These are phyloP conservation scores for Polypterus senegalus DNA, from an alignment of 2,113 vertebrate genomes.

Conservation along the genomic window DNA sequence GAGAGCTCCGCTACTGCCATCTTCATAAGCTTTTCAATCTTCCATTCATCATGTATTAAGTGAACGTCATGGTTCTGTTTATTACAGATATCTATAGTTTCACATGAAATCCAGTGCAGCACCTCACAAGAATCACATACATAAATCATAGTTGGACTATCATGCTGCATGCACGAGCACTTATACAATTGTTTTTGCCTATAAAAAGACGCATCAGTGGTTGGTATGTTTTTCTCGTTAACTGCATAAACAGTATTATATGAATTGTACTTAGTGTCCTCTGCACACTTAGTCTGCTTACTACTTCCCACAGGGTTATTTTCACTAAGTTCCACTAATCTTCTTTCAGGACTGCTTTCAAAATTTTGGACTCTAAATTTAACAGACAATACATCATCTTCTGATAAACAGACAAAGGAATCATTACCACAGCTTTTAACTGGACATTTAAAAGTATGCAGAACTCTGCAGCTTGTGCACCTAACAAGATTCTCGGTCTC, in stretches of 20 bases:
- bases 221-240: neutral
- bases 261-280: neutral
- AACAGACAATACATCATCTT: no score
- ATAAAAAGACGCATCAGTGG: neutral
- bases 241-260: neutral
- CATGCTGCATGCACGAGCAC: neutral
- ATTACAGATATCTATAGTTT: neutral
- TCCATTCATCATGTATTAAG: neutral
- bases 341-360: no score
- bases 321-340: neutral
- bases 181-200: neutral
- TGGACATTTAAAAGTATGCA: no score
- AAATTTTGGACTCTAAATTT: no score
- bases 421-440: no score
- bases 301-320: neutral
- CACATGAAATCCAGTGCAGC: neutral
- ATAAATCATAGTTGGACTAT: neutral
- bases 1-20: neutral
- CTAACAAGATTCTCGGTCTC: no score
- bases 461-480: no score
- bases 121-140: neutral
- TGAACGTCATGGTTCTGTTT: neutral
- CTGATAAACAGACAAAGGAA: no score
- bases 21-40: neutral
- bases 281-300: neutral